Base-by-base conservation (phyloP, 2,113 vertebrate genomes). In the Ursus arctos region DNA sequence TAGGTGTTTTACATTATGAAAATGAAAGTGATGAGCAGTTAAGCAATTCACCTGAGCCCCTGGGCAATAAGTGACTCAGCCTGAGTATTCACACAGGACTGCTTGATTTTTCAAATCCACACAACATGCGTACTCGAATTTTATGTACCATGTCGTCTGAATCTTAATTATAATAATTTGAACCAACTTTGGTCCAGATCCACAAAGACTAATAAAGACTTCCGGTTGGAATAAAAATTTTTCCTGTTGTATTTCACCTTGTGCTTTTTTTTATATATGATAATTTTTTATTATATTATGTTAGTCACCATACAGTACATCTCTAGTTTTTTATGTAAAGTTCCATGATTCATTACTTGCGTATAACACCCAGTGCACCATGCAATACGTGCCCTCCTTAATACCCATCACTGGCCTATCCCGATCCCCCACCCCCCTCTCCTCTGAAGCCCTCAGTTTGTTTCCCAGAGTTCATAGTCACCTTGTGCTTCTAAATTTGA, bases 31-130 rank as follows among this genome's bases (percentile, higher is more conserved):
- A 67, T 67, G 33, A 51, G 76, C n/a, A 67, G 11, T 81, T 88
- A 57, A 77, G 18, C 49, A 74, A 82, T n/a, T 16, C 7, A 53
- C 31, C 65, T 43, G 79, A 84, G 4, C 10, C 22, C 79, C 77
- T 7, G 7, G 72, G 33, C 40, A 79, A 16, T 79, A 87, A 69
- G 40, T 71, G 40, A 31, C 12, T 83, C 14, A 88, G 61, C 22
- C 40, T 92, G 63, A 33, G 69, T 88, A 84, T 51, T 77, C 79
- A 43, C 28, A 22, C 31, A 65, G 31, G n/a, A 28, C 22, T 80
- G n/a, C 53, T 40, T 57, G 63, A 72, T 85, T 97, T 95, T 93
- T 72, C 72, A 65, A 80, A 92, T 88, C 57, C 28, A 76, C 40
- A 72, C 21, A 83, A 83, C 40, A 33, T 57, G 49, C 0, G 13